phyloP scores from a whole-genome alignment of 1,140 invertebrate species.

The Antheraea pernyi region DNA sequence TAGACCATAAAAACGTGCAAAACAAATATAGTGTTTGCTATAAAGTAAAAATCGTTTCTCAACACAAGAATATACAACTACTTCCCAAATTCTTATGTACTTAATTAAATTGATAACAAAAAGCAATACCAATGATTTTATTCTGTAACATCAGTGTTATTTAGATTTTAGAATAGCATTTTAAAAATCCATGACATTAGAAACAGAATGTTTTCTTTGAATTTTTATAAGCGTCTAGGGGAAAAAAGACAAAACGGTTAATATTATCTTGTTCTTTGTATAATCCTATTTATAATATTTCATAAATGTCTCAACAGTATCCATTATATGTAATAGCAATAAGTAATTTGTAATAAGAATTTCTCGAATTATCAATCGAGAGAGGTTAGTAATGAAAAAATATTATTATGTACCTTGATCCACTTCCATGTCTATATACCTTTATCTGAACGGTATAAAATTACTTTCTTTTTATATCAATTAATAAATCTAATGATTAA shows the following conservation, averaged over 20 bases:
- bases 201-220: too few relatives aligned
- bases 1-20: too few relatives aligned
- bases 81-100: not conserved
- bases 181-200: too few relatives aligned
- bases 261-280: not conserved
- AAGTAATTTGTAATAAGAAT: not conserved
- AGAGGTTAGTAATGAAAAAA: slow-evolving; percentile 18
- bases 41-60: too few relatives aligned
- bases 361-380: slow-evolving; percentile 3
- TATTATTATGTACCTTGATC: slow-evolving; percentile 42
- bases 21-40: too few relatives aligned
- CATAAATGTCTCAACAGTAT: not conserved
- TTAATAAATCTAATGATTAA: not conserved
- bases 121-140: not conserved
- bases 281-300: not conserved
- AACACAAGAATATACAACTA: not conserved
- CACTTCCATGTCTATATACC: slow-evolving; percentile 40
- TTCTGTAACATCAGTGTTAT: not conserved
- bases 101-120: not conserved
- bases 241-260: not conserved
- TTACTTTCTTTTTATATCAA: slow-evolving; percentile 1
- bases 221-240: too few relatives aligned
- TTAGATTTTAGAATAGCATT: too few relatives aligned
- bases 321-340: not conserved
- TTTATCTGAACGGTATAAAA: not conserved